A percentile compares a stretch with the other conserved stretches of the same genome.
These are phyloP conservation scores for Odontomachus brunneus DNA, from an alignment of 1,140 invertebrate species.

Conservation along the genomic window DNA sequence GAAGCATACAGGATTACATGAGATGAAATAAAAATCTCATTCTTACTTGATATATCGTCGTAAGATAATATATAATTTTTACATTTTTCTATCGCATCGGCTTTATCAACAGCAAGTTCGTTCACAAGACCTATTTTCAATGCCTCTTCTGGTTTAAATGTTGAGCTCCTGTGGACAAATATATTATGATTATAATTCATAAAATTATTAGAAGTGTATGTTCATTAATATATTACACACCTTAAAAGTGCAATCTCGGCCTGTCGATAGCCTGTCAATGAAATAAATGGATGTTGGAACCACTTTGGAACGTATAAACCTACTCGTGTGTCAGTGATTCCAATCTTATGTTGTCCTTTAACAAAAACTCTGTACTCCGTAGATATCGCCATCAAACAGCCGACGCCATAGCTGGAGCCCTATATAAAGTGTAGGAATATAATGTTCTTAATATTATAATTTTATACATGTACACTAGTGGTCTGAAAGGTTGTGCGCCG, in stretches of 20 bases:
- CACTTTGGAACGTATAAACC: constrained; percentile 92
- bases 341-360: constrained; percentile 91
- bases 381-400: constrained; percentile 91
- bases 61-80: constrained; percentile 88
- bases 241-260: constrained; percentile 90
- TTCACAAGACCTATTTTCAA: constrained; percentile 92
- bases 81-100: constrained; percentile 88
- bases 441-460: too few relatives aligned
- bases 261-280: constrained; percentile 87
- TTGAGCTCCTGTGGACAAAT: constrained; percentile 89
- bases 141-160: constrained; percentile 92
- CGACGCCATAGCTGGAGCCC: constrained; percentile 94
- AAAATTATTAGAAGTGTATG: constrained; percentile 7
- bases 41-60: constrained; percentile 87
- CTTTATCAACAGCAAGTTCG: constrained; percentile 89
- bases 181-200: constrained; percentile 28
- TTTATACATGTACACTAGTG: too few relatives aligned
- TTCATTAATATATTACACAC: constrained; percentile 69
- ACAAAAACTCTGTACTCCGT: constrained; percentile 95
- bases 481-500: too few relatives aligned
- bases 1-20: too few relatives aligned
- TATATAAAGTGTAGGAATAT: constrained; percentile 80
- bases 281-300: constrained; percentile 88
- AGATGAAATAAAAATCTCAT: constrained; percentile 7
- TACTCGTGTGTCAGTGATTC: constrained; percentile 91